Conservation (phyloP, 2,113 vertebrate genomes). For the Stigmatopora argus region DNA sequence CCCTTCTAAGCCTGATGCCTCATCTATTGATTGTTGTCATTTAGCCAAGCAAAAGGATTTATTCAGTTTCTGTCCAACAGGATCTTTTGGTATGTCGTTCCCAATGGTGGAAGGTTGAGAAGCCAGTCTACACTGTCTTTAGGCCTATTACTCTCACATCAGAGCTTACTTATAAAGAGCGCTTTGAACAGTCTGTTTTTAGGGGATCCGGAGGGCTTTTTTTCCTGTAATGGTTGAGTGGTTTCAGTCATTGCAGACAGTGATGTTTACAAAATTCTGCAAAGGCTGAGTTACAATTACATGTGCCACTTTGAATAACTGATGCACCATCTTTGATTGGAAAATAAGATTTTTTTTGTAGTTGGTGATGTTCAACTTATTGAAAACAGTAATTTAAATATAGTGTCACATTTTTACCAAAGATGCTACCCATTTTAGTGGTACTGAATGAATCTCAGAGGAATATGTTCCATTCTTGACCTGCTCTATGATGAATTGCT, state of each 20-base stretch:
- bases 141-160: conserved; percentile 72
- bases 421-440: too few species aligned
- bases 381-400: background rate
- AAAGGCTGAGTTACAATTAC: conserved; percentile 44
- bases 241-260: conserved; percentile 49
- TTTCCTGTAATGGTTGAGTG: conserved; percentile 55
- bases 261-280: conserved; percentile 63
- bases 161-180: conserved; percentile 61
- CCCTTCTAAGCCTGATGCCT: conserved; percentile 43
- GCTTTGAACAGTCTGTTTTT: conserved; percentile 59
- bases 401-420: background rate
- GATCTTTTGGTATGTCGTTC: conserved; percentile 60
- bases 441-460: background rate
- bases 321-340: conserved; percentile 18
- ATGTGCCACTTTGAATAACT: conserved; percentile 48
- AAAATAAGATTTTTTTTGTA: conserved; percentile 1
- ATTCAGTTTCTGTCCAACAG: conserved; percentile 61
- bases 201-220: conserved; percentile 62
- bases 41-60: conserved; percentile 60
- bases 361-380: background rate
- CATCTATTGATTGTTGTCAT: conserved; percentile 61
- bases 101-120: conserved; percentile 63
- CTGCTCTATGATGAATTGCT: background rate
- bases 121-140: conserved; percentile 60
- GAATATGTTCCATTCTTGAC: background rate